Base-by-base conservation (phyloP, 1,140 invertebrate species). In the Solen grandis region DNA sequence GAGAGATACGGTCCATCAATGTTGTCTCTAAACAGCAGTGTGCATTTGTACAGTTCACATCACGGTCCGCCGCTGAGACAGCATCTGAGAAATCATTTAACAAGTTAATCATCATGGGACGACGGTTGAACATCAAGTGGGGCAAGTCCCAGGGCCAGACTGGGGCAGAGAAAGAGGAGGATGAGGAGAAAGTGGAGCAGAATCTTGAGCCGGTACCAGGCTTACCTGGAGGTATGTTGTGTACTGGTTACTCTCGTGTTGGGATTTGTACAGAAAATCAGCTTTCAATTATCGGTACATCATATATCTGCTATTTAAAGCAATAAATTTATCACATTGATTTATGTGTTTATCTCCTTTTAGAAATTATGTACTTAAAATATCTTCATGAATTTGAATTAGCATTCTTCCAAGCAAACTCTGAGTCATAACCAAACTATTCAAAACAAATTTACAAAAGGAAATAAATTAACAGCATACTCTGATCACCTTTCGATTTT, bases 61-160 rank as follows among this genome's bases (percentile, higher is more conserved):
- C 95, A 36, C 93, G 99, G 77, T 93, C 94, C 62, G 95, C 97
- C 0, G 97, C 99, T 0, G 99, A 99, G 92, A 92, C 95, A 78
- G 98, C 98, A 14, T 97, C 98, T 2, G 98, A 99, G 88, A 96
- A 97, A 86, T 97, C 97, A 0, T 99, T 99, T 89, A 99, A 99
- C 87, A 98, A 99, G 90, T 92, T 99, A 22, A 97, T 92, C 33
- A 82, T 94, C 2, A 90, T 91, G 66, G 93, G 91, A 14, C 84
- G 89, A 63, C 94, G 97, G 73, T 93, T 99, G 0, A 98, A 97
- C 10, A 98, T 99, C 41, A 98, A 99, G 89, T 99, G 99, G 99
- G 98, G 99, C 5, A 85, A 88, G 72, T 89, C 90, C 54, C 90
- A 87, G 80, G 88, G 85, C 57, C 80, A 79, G 52, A 84, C 84